phyloP scores from a whole-genome alignment of 2,797 vertebrate species.

The Dendrocincla tyrannina region DNA sequence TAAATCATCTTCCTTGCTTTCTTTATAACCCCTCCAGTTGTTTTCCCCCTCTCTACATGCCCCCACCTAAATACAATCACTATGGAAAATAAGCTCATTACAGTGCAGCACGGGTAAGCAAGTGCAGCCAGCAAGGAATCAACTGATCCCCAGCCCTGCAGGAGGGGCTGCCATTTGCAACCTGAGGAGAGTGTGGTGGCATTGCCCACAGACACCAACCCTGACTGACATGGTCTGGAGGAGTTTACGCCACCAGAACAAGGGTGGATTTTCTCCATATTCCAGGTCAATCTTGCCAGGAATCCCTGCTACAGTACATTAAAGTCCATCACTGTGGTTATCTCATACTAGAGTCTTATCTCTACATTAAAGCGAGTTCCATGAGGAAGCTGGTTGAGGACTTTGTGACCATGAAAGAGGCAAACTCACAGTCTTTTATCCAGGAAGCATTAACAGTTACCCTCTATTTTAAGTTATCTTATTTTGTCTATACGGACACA shows the following conservation, averaged over 20 bases:
- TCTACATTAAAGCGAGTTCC: not conserved
- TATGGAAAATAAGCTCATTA: slow-evolving; percentile 42
- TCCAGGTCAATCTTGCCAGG: not conserved
- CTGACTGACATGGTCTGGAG: not conserved
- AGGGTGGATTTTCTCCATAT: not conserved
- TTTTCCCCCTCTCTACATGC: not conserved
- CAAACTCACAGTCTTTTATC: not conserved
- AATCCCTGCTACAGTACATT: not conserved
- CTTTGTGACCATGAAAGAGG: not conserved
- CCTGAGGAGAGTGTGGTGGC: not conserved
- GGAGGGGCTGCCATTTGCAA: not conserved
- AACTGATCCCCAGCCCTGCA: not conserved
- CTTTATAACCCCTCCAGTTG: slow-evolving; percentile 1
- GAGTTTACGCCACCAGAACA: not conserved
- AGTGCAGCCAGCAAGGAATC: not conserved
- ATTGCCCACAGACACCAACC: not conserved
- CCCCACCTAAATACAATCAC: not conserved
- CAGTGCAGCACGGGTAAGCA: not conserved
- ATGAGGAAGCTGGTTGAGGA: not conserved
- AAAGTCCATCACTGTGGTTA: not conserved
- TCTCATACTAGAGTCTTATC: not conserved
- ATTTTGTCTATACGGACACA: not conserved
- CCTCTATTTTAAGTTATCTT: not conserved
- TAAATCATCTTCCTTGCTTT: not conserved
- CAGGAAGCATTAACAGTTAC: not conserved